These are phyloP conservation scores for Luscinia megarhynchos DNA, from an alignment of 2,797 vertebrate genomes.

Conservation along the genomic window DNA sequence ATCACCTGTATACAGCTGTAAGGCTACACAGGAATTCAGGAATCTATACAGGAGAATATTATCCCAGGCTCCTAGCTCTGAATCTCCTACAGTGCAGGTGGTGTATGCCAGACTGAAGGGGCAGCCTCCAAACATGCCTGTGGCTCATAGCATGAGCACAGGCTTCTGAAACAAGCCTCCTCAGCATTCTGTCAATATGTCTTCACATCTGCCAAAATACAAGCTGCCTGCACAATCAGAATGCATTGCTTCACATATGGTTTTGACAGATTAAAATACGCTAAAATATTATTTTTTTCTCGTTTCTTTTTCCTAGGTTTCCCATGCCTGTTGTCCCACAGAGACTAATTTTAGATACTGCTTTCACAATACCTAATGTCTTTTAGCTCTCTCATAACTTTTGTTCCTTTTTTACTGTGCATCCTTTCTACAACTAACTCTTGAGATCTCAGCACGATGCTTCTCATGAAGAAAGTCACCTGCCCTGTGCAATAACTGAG, in stretches of 20 bases:
- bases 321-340: neutral
- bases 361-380: neutral
- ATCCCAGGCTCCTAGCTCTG: neutral
- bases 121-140: neutral
- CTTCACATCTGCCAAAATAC: constrained; percentile 8
- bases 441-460: neutral
- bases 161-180: constrained; percentile 1
- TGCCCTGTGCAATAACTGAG: neutral
- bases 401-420: neutral
- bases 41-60: neutral
- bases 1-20: neutral
- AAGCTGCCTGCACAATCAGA: constrained; percentile 11
- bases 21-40: neutral
- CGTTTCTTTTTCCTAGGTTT: neutral
- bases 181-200: neutral
- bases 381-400: neutral
- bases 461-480: neutral
- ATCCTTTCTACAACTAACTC: neutral
- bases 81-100: accelerated
- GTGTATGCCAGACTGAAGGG: neutral
- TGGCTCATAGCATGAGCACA: neutral
- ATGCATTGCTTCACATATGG: neutral
- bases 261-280: constrained; percentile 11
- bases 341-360: neutral
- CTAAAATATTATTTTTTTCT: neutral